A percentile compares a stretch with the other conserved stretches of the same genome.
Conservation (phyloP, 2,888 invertebrate species). For the Pyrochroa serraticornis region DNA sequence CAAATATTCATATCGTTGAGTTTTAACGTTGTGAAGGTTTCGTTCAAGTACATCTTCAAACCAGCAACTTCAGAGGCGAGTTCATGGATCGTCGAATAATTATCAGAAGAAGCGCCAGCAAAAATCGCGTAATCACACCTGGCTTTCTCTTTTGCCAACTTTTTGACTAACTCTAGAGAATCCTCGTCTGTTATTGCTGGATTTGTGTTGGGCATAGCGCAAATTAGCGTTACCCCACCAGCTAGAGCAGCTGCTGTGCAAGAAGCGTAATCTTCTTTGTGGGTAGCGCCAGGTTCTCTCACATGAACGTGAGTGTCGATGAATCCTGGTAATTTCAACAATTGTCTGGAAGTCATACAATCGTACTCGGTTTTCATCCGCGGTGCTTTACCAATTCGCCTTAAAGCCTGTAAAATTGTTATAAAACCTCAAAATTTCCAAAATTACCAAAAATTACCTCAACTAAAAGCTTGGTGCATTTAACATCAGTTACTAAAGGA, state of each 20-base stretch:
- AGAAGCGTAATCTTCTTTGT: conserved; percentile 95
- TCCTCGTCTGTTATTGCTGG: conserved; percentile 87
- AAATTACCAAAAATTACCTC: conserved; percentile 65
- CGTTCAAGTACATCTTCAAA: conserved; percentile 98
- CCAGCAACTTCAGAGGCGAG: conserved; percentile 82
- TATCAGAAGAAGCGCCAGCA: conserved; percentile 89
- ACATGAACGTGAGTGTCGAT: conserved; percentile 98
- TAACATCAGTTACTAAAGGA: conserved; percentile 96
- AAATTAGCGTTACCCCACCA: conserved; percentile 81
- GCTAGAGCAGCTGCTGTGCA: conserved; percentile 88
- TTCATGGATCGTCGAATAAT: conserved; percentile 74
- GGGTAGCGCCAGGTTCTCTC: conserved; percentile 94
- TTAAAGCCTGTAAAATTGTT: conserved; percentile 67
- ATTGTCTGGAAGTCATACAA: conserved; percentile 88
- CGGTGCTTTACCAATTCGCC: conserved; percentile 74
- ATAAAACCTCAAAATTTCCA: background rate
- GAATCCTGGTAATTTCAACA: conserved; percentile 92
- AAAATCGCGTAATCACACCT: conserved; percentile 96
- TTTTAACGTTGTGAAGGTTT: conserved; percentile 90
- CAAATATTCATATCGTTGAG: conserved; percentile 88
- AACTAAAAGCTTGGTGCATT: conserved; percentile 95
- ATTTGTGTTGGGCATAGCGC: conserved; percentile 98
- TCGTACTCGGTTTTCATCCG: conserved; percentile 95
- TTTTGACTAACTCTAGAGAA: conserved; percentile 79
- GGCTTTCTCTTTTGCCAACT: conserved; percentile 82